Evolutionary conservation across 1,140 invertebrate genomes (phyloP), one percentile per base, ranked within the genome.

Genomic region (Drosophila auraria): DNA sequence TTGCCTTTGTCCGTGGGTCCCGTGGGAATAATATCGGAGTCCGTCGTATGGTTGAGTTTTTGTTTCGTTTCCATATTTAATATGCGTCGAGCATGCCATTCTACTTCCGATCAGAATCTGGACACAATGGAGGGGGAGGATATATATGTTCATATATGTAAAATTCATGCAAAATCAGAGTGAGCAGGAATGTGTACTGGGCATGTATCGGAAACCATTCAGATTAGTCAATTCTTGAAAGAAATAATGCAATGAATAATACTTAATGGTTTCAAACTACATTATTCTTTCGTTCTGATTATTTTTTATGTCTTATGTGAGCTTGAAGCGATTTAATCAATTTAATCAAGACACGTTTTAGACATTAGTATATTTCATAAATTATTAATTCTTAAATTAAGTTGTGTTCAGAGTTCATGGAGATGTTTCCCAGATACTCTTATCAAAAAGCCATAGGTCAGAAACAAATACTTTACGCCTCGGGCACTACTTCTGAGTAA

Each of bases 1-100:
- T 51, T 63, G 36, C 33, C 36, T 53, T 20, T 54, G 49, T 66
- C 23, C 61, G 8, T n/a, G 53, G 50, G 45, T 84, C 83, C 81
- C 83, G 83, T 87, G 83, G 83, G 84, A 87, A 87, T 89, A 84
- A 78, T 89, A 89, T 84, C 81, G 73, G 2, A 57, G 76, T 59
- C 11, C 40, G 56, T 23, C 51, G 56, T 30, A 49, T 58, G 64
- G 63, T 27, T 20, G 66, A 30, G 65, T 68, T 70, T 68, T 54
- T 45, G 30, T 38, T 61, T 65, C 38, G 42, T 27, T 61, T 65
- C 27, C 81, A 58, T 80, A 54, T 74, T 87, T 87, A 89, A 89
- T 87, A 87, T 87, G 78, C 83, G 53, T n/a, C 50, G 17, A 40
- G 58, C 69, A 83, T 89, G 60, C 65, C 71, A 65, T 51, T 59